A percentile compares a stretch with the other conserved stretches of the same genome.
These are phyloP conservation scores for Coregonus sp. DNA, from an alignment of 2,797 vertebrate species.

Conservation along the genomic window DNA sequence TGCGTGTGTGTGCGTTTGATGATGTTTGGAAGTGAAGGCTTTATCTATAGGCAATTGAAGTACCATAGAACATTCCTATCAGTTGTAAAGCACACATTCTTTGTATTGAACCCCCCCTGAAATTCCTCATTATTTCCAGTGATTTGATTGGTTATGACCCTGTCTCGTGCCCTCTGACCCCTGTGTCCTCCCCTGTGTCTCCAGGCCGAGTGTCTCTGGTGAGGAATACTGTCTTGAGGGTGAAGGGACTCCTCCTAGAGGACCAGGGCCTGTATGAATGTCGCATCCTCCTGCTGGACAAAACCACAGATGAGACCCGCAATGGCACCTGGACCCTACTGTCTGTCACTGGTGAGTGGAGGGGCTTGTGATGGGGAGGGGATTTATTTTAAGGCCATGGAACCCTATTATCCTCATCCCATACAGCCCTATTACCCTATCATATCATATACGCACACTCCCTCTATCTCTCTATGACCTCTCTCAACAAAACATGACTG, in stretches of 20 bases:
- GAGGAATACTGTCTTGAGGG: conserved; percentile 72
- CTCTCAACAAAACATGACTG: background rate
- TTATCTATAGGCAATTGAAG: background rate
- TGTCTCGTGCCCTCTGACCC: background rate
- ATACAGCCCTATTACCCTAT: too few relatives aligned
- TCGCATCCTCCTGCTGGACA: conserved; percentile 77
- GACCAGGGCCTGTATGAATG: conserved; percentile 85
- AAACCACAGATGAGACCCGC: conserved; percentile 72
- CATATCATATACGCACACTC: too few relatives aligned
- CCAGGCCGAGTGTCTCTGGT: conserved; percentile 75
- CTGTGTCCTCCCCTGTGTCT: background rate
- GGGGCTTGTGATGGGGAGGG: background rate
- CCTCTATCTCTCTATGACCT: background rate
- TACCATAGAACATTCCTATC: background rate
- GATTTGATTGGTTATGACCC: background rate
- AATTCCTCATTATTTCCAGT: background rate
- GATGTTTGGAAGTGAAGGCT: background rate
- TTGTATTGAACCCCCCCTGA: background rate
- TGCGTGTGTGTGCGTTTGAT: too few relatives aligned
- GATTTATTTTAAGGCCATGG: background rate
- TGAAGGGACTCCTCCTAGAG: conserved; percentile 68
- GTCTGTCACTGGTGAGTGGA: conserved; percentile 72
- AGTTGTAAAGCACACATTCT: conserved; percentile 2
- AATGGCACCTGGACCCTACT: conserved; percentile 83
- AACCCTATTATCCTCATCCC: background rate